Base-by-base conservation (phyloP, 1,140 invertebrate species). In the Hycleus cichorii region DNA sequence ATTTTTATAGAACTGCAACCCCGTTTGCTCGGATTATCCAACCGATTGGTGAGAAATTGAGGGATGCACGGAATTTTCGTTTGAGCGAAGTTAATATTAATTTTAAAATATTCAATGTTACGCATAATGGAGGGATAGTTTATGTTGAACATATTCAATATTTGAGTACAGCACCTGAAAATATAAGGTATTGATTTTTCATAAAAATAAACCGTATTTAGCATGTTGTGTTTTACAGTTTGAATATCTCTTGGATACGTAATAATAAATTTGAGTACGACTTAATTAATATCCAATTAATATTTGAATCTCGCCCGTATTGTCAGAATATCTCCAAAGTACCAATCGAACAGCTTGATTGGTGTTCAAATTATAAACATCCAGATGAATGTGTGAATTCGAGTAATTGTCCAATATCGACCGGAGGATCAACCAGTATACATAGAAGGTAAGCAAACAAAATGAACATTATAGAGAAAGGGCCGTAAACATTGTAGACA, bases 61-160 rank as follows among this genome's bases (percentile, higher is more conserved):
- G 65, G 39, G 58, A 58, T 3, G 65, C 63, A 2, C 51, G 46
- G 9, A 58, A 59, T 43, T 67, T 74, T 49, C 57, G 58, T 3
- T 70, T 71, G 11, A 40, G 46, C 2, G 45, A 60, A 9, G 27
- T 52, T 32, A 69, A 11, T 42, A 7, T 9, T n/a, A 42, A 42
- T 42, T 42, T 42, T 11, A 42, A 10, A 42, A 75, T 77, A 4
- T 83, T 83, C 63, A 75, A 75, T 39, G 73, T 85, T 8, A 84
- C 82, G 0, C 46, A 62, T 4, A 69, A 47, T 0, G 77, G 74
- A 38, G 83, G 83, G 0, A 85, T 85, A 49, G 60, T 85, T 12
- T 84, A 77, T 63, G 78, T 85, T 0, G 62, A 69, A 2, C 72
- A 83, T 64, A 66, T 48, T 57, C 72, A 75, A 63, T 72, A 71